These are phyloP conservation scores for Indicator indicator DNA, from an alignment of 2,113 vertebrate species.

Conservation along the genomic window DNA sequence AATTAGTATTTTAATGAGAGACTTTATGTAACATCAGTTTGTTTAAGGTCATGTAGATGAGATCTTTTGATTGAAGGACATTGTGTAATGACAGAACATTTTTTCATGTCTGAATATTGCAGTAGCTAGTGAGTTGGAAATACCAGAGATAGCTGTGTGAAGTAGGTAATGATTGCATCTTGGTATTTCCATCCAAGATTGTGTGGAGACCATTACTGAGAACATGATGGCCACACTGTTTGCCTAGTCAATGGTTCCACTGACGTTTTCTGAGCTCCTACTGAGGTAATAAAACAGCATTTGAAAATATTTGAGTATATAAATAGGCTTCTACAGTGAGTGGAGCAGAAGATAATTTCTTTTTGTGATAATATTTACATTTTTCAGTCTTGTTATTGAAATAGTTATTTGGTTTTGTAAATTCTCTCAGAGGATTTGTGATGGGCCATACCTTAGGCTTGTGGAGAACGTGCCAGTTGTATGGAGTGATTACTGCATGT, in stretches of 20 bases:
- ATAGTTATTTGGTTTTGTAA: not conserved
- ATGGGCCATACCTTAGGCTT: not conserved
- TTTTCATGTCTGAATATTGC: constrained; percentile 46
- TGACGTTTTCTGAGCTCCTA: not conserved
- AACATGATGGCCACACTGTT: not conserved
- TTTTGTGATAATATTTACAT: not conserved
- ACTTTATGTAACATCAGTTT: constrained; percentile 28
- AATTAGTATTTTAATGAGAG: not conserved
- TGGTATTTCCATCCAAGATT: constrained; percentile 24
- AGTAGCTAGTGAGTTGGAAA: constrained; percentile 44
- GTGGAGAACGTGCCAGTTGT: not conserved
- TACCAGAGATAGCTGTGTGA: constrained; percentile 35
- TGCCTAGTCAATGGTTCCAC: not conserved
- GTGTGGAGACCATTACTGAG: not conserved
- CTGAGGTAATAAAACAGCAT: constrained; percentile 12
- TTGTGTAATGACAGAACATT: constrained; percentile 51
- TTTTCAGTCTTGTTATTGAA: constrained; percentile 17
- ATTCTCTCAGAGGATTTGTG: not conserved
- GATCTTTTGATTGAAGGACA: constrained; percentile 18
- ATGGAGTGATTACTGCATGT: not conserved
- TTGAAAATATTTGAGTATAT: constrained; percentile 4
- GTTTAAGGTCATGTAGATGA: constrained; percentile 20
- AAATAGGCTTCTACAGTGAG: not conserved
- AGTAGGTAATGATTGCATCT: constrained; percentile 46
- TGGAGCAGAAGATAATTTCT: not conserved